Percentiles rank a stretch among this genome's conserved stretches.
Conservation (phyloP, 1,140 invertebrate species). For the Asobara japonica region DNA sequence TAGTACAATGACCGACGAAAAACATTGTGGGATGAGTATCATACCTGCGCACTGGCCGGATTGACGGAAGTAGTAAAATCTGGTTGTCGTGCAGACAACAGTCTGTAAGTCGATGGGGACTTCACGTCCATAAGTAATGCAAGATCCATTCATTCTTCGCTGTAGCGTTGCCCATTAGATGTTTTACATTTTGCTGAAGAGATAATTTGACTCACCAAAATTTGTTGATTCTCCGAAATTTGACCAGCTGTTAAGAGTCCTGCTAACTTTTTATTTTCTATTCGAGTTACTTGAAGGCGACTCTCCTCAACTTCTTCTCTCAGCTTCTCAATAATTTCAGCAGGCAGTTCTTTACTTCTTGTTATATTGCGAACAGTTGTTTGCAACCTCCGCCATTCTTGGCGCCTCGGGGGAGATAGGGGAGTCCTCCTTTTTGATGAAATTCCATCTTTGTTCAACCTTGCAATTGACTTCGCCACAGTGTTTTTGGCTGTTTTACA, state of each 20-base stretch:
- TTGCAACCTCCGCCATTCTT: neutral
- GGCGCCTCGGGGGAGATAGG: neutral
- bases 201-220: conserved; percentile 23
- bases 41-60: conserved; percentile 33
- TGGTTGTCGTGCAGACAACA: conserved; percentile 28
- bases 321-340: neutral
- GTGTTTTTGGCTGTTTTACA: conserved; percentile 2
- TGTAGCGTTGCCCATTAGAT: conserved; percentile 30
- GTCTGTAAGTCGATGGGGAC: conserved; percentile 27
- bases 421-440: neutral
- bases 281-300: neutral
- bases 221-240: conserved; percentile 27
- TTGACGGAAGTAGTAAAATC: too few species aligned
- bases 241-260: neutral
- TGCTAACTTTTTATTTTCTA: neutral
- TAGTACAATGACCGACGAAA: neutral
- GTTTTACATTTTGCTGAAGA: conserved; percentile 29
- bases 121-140: conserved; percentile 28
- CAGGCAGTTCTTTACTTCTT: neutral
- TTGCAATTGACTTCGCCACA: neutral
- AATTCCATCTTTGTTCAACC: neutral
- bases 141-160: conserved; percentile 30
- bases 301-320: neutral
- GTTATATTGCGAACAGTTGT: neutral
- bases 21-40: conserved; percentile 8